A percentile compares a stretch with the other conserved stretches of the same genome.
Conservation (phyloP, 2,797 vertebrate genomes). For the Chelonia mydas region DNA sequence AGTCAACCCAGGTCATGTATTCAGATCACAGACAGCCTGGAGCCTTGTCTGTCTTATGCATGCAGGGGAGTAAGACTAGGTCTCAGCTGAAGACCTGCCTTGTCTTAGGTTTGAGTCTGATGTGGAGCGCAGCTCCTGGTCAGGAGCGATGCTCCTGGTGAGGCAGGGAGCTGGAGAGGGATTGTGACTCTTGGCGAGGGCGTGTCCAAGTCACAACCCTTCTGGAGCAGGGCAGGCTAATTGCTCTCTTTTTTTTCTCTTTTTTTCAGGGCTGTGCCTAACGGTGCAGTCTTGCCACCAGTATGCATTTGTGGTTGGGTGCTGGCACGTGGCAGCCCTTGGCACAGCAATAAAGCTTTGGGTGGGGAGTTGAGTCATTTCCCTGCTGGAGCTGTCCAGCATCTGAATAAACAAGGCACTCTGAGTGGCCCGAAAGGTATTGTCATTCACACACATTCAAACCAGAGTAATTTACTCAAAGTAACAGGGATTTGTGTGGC, state of each 20-base stretch:
- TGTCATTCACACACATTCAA: neutral
- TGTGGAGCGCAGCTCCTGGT: neutral
- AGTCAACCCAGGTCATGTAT: neutral
- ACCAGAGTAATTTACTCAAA: neutral
- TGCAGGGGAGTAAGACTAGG: neutral
- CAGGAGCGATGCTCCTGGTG: neutral
- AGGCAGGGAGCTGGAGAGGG: neutral
- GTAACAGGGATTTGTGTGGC: neutral
- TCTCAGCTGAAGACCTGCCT: neutral
- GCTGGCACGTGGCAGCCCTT: too few species aligned
- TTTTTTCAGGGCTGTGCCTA: neutral
- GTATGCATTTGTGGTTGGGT: neutral
- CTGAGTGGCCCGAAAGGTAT: neutral
- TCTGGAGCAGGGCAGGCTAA: neutral
- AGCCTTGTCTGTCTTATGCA: neutral
- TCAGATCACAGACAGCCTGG: neutral
- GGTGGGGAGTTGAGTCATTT: neutral
- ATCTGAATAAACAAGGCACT: neutral
- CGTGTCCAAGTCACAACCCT: neutral
- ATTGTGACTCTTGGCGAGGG: neutral
- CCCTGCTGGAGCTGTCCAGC: neutral
- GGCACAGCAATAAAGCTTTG: neutral
- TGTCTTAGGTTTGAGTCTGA: neutral
- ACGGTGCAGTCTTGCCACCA: neutral
- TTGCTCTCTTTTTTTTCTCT: too few species aligned